These are phyloP conservation scores for Colossoma macropomum DNA, from an alignment of 2,113 vertebrate genomes.

Conservation along the genomic window DNA sequence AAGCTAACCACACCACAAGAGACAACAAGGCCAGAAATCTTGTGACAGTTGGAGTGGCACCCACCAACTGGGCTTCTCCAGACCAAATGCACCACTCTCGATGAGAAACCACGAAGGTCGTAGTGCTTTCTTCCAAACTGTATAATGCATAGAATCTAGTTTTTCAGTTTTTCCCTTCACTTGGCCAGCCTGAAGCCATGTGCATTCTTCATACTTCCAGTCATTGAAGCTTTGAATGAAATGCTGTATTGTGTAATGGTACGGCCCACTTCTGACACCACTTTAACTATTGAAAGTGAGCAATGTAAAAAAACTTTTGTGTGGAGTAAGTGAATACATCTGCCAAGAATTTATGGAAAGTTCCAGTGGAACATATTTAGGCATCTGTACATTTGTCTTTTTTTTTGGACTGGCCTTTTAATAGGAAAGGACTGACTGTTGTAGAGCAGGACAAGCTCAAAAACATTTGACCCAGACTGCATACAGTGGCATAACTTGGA, in stretches of 20 bases:
- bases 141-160: constrained; percentile 91
- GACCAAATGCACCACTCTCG: constrained; percentile 79
- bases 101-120: constrained; percentile 75
- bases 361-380: too few relatives aligned
- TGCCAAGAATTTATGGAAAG: too few relatives aligned
- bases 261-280: neutral
- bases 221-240: neutral
- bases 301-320: too few relatives aligned
- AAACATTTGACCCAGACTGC: too few relatives aligned
- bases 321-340: too few relatives aligned
- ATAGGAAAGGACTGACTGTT: too few relatives aligned
- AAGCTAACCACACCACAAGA: constrained; percentile 91
- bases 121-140: constrained; percentile 98
- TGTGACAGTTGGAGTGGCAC: constrained; percentile 59
- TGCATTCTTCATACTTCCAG: neutral
- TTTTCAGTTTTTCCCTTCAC: neutral
- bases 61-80: constrained; percentile 72
- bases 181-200: neutral
- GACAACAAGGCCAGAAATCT: constrained; percentile 82
- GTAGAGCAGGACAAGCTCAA: too few relatives aligned
- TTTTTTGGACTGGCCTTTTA: too few relatives aligned
- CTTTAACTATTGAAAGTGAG: too few relatives aligned
- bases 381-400: too few relatives aligned
- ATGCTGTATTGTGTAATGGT: neutral
- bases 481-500: too few relatives aligned